Conservation (phyloP, 2,797 vertebrate genomes). For the Limnodromus scolopaceus region DNA sequence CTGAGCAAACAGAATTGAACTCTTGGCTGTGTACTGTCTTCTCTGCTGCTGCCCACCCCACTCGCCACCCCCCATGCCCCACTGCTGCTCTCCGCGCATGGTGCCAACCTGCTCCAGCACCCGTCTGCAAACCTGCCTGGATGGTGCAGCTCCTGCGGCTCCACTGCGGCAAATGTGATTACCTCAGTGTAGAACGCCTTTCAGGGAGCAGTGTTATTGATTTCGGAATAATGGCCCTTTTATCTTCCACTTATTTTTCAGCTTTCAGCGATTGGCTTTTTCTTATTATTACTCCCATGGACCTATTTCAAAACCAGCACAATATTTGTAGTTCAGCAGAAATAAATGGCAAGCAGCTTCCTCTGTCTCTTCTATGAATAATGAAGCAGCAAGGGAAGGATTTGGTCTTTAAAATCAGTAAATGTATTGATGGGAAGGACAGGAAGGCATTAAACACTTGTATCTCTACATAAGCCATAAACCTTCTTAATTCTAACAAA, state of each 20-base stretch:
- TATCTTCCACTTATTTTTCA: conserved; percentile 71
- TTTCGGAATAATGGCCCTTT: conserved; percentile 73
- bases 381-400: conserved; percentile 64
- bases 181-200: conserved; percentile 37
- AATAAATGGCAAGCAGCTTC: conserved; percentile 51
- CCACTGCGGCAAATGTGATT: conserved; percentile 40
- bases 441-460: conserved; percentile 30
- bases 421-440: conserved; percentile 6
- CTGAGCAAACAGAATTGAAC: not conserved
- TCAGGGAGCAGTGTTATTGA: conserved; percentile 64
- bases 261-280: conserved; percentile 60
- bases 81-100: accelerated
- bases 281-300: conserved; percentile 62
- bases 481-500: not conserved
- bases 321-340: conserved; percentile 55
- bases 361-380: conserved; percentile 54
- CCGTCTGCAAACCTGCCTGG: not conserved
- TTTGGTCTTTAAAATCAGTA: conserved; percentile 44
- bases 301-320: conserved; percentile 53
- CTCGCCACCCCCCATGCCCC: accelerated
- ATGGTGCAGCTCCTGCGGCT: not conserved
- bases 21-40: not conserved
- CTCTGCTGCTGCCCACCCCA: not conserved
- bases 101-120: not conserved
- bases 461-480: accelerated